phyloP scores from a whole-genome alignment of 2,113 vertebrate species.

The Haemorhous mexicanus region DNA sequence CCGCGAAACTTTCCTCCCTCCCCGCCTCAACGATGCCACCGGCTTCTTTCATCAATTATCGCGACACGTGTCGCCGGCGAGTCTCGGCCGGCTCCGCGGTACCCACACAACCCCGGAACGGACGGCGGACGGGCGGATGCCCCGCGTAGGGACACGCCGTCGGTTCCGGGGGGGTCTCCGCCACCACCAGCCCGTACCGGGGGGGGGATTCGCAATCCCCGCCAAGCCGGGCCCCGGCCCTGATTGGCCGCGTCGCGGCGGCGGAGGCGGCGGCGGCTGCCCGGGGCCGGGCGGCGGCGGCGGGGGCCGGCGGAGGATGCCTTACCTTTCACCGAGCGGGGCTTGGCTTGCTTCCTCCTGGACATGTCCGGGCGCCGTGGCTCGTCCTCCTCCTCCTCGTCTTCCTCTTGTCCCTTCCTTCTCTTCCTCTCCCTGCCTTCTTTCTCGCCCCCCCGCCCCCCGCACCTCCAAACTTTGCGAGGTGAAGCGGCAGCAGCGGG shows the following conservation, averaged over 20 bases:
- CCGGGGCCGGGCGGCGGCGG: background rate
- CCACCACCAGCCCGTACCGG: background rate
- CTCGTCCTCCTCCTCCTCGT: slow-evolving; percentile 56
- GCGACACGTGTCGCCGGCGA: slow-evolving; percentile 28
- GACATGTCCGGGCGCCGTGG: slow-evolving; percentile 84
- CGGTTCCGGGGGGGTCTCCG: background rate
- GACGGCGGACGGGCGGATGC: background rate
- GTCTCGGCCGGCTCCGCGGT: background rate
- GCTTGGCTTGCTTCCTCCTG: slow-evolving; percentile 96
- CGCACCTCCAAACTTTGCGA: slow-evolving; percentile 29
- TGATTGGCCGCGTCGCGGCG: slow-evolving; percentile 75
- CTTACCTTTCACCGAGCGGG: slow-evolving; percentile 98
- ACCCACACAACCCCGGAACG: background rate
- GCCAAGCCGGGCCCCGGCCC: slow-evolving; percentile 73
- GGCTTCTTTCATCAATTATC: slow-evolving; percentile 24
- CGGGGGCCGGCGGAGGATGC: background rate
- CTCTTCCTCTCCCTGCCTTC: slow-evolving; percentile 36
- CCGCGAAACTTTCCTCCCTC: slow-evolving; percentile 20
- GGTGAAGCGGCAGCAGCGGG: slow-evolving; percentile 34
- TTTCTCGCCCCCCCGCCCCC: background rate
- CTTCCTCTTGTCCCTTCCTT: slow-evolving; percentile 59
- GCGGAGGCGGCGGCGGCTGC: slow-evolving; percentile 9
- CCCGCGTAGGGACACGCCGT: background rate
- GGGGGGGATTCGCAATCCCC: slow-evolving; percentile 72
- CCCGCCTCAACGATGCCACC: background rate